phyloP scores from a whole-genome alignment of 2,888 invertebrate genomes.

The Archips crataeganus region DNA sequence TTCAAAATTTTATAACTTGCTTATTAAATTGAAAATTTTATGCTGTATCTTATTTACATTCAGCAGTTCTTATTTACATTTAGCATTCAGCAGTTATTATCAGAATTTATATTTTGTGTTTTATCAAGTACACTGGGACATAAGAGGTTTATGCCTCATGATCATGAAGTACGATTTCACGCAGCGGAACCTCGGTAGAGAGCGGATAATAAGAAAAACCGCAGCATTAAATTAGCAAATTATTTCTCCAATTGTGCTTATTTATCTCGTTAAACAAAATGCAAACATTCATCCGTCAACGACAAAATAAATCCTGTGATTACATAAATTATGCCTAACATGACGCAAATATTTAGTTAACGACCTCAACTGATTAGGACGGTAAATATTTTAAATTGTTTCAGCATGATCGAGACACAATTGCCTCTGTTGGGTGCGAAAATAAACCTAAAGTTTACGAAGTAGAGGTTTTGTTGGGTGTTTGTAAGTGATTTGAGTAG shows the following conservation, averaged over 20 bases:
- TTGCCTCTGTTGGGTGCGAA: conserved; percentile 45
- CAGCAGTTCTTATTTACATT: too few species aligned
- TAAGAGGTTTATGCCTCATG: too few species aligned
- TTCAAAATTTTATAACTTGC: too few species aligned
- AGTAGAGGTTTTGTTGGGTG: conserved; percentile 74
- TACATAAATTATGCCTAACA: conserved; percentile 5
- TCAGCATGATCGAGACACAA: background rate
- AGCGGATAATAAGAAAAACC: background rate
- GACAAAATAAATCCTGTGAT: conserved; percentile 31
- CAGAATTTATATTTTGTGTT: too few species aligned
- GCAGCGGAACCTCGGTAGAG: background rate
- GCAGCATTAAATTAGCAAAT: conserved; percentile 12
- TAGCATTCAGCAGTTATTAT: too few species aligned
- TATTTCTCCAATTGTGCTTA: conserved; percentile 15
- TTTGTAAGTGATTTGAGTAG: conserved; percentile 67
- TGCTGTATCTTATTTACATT: too few species aligned
- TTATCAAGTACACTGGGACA: too few species aligned
- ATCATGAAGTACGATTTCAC: too few species aligned
- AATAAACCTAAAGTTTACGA: conserved; percentile 68
- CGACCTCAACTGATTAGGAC: conserved; percentile 56
- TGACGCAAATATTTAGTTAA: conserved; percentile 44
- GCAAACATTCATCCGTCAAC: conserved; percentile 19
- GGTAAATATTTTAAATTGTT: conserved; percentile 50
- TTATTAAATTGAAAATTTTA: too few species aligned
- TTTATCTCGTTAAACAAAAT: conserved; percentile 9